Base-by-base conservation (phyloP, 2,113 vertebrate species). In the Oriolus oriolus region DNA sequence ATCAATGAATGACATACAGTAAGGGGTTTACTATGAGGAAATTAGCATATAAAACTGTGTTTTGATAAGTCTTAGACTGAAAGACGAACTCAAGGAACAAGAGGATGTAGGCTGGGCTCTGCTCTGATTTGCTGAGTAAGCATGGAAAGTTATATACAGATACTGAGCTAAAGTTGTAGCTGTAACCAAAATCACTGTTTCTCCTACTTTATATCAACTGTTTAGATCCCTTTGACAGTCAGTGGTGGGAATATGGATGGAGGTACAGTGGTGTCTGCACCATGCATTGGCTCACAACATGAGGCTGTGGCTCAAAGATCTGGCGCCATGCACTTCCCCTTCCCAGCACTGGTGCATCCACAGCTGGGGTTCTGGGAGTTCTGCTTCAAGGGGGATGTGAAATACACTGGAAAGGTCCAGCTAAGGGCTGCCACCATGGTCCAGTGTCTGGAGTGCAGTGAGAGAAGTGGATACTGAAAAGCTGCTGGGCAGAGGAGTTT, bases 11-110 rank as follows among this genome's bases (percentile, higher is more conserved):
- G 6, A 74, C 80, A 85, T 90, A 68, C 39, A 92, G 76, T 64
- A 71, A 96, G 73, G 49, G 63, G 35, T 93, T 95, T 95, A 92
- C 52, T 90, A 13, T 65, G 77, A 93, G 94, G 94, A 96, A 96
- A 96, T 95, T 84, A 89, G 82, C 65, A 52, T 87, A 83, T 94
- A 91, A 97, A 96, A 82, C 78, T 41, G 5, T 78, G 69, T 91
- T 97, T 96, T 81, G 49, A 6, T 95, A 75, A 88, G 71, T 39
- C 87, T 95, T 52, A 74, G 71, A 3, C 49, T 59, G 70, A 59
- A 94, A 90, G 28, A 44, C 0, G 1, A 93, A 81, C 76, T 91
- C 0, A 0, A 64, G 79, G 42, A 84, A 44, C 57, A 79, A 39
- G 77, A 89, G 42, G 30, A 84, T 0, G 0, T 18, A 61, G 83